Percentiles rank a stretch among this genome's conserved stretches.
Conservation (phyloP, 2,888 invertebrate species). For the Lasioglossum vierecki region DNA sequence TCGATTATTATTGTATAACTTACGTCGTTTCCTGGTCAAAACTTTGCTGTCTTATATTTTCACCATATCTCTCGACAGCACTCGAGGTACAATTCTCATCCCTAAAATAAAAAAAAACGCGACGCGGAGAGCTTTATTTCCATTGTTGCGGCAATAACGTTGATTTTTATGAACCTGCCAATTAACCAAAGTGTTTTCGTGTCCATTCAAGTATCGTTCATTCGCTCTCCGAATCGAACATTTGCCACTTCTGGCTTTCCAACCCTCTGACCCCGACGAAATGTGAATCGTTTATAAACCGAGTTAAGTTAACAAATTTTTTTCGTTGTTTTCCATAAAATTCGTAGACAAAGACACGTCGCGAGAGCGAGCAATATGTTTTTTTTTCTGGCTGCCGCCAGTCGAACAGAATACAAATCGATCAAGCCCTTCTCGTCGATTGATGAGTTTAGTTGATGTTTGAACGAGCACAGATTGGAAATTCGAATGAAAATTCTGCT, state of each 20-base stretch:
- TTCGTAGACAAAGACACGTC: neutral
- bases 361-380: neutral
- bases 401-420: conserved; percentile 1
- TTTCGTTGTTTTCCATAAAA: neutral
- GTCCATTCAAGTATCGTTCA: neutral
- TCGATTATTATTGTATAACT: too few relatives aligned
- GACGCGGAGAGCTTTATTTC: neutral
- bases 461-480: conserved; percentile 17
- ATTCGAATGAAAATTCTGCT: conserved; percentile 35
- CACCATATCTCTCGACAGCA: too few relatives aligned
- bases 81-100: neutral
- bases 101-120: neutral
- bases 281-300: neutral
- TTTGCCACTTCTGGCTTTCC: neutral
- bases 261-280: neutral
- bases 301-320: neutral
- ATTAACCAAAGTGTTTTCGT: conserved; percentile 10
- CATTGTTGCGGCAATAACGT: neutral
- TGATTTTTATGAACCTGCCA: conserved; percentile 12
- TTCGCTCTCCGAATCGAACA: neutral
- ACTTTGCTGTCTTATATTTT: too few relatives aligned
- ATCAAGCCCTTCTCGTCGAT: neutral
- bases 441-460: conserved; percentile 36
- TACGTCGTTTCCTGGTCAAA: too few relatives aligned
- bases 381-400: neutral